Percentiles rank a stretch among this genome's conserved stretches.
Evolutionary conservation across 2,888 invertebrate genomes (phyloP).

Genomic region (Agrotis segetum): DNA sequence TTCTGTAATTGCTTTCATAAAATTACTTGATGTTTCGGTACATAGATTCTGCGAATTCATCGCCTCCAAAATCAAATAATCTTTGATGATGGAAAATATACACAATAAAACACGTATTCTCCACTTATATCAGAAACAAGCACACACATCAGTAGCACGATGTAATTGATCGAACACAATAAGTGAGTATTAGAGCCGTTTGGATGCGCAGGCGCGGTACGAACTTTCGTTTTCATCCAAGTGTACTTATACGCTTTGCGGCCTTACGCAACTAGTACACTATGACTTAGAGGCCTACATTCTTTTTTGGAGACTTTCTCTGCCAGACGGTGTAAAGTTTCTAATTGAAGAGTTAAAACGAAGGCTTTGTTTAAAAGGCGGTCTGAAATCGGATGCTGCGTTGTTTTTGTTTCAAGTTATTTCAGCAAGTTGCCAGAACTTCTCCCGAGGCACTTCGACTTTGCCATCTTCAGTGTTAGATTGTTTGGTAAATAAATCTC

Average conservation of each 20-base stretch:
- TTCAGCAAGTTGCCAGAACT: constrained; percentile 24
- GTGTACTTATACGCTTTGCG: constrained; percentile 35
- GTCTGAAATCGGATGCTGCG: constrained; percentile 29
- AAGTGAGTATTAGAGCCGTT: constrained; percentile 58
- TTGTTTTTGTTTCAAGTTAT: constrained; percentile 35
- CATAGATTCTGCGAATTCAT: not conserved
- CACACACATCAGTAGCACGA: constrained; percentile 25
- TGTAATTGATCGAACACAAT: constrained; percentile 54
- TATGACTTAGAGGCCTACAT: constrained; percentile 58
- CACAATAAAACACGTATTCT: constrained; percentile 16
- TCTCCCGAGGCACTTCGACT: constrained; percentile 5
- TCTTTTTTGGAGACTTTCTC: constrained; percentile 60
- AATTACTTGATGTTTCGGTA: not conserved
- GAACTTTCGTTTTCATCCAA: constrained; percentile 65
- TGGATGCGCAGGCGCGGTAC: constrained; percentile 62
- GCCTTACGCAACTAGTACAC: constrained; percentile 50
- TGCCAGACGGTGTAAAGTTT: constrained; percentile 50
- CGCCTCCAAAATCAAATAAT: constrained; percentile 8
- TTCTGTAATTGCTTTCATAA: not conserved
- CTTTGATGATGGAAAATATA: constrained; percentile 9
- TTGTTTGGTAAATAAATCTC: constrained; percentile 26
- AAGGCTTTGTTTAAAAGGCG: constrained; percentile 34
- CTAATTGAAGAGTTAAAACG: constrained; percentile 47
- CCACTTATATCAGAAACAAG: constrained; percentile 16
- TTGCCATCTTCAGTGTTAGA: constrained; percentile 4